These are phyloP conservation scores for Ferdinandea cuprea DNA, from an alignment of 2,888 invertebrate species.

Conservation along the genomic window DNA sequence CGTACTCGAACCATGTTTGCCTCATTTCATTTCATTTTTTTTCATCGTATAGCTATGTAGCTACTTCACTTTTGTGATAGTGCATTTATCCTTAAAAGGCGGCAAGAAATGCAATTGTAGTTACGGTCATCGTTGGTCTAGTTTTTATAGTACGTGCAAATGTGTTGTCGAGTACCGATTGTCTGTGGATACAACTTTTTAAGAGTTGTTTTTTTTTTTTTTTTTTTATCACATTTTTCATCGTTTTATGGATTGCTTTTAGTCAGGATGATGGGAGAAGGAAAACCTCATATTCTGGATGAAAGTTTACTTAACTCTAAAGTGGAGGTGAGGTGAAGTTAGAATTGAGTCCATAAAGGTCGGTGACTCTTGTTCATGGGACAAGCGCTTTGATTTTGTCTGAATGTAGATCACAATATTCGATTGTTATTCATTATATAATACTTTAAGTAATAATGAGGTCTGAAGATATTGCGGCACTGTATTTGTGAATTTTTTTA, in stretches of 20 bases:
- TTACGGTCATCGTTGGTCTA: constrained; percentile 52
- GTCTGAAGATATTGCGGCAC: too few species aligned
- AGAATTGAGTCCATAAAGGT: constrained; percentile 18
- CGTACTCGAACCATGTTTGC: constrained; percentile 35
- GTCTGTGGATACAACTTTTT: constrained; percentile 54
- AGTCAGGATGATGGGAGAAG: not conserved
- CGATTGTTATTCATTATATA: constrained; percentile 76
- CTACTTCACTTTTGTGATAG: constrained; percentile 44
- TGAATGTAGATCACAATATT: constrained; percentile 35
- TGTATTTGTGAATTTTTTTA: too few species aligned
- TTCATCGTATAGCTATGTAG: not conserved
- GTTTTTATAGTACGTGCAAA: constrained; percentile 48
- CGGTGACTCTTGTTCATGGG: constrained; percentile 25
- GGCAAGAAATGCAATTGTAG: constrained; percentile 54
- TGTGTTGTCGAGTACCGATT: constrained; percentile 58
- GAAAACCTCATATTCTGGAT: constrained; percentile 22
- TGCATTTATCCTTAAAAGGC: constrained; percentile 56
- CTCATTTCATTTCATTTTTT: constrained; percentile 24
- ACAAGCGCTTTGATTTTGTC: not conserved
- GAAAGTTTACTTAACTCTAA: constrained; percentile 39
- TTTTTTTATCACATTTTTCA: too few species aligned
- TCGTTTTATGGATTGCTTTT: constrained; percentile 30
- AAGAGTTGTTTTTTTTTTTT: constrained; percentile 42
- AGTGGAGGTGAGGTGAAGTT: constrained; percentile 15
- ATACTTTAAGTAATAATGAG: constrained; percentile 77